Percentiles rank a stretch among this genome's conserved stretches.
Conservation (phyloP, 2,113 vertebrate genomes). For the Ursus arctos region DNA sequence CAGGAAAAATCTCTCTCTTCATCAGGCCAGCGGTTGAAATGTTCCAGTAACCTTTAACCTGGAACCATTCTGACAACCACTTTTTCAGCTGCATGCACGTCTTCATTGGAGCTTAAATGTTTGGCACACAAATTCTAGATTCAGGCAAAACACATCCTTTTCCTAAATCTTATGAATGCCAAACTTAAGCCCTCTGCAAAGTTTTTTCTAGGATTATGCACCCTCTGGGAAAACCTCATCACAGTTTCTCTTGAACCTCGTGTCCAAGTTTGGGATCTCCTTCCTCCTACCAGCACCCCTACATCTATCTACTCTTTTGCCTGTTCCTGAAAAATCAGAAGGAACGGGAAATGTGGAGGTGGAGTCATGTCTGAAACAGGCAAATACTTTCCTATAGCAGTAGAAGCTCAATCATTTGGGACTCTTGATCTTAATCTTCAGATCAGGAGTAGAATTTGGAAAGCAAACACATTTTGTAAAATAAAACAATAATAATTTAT, state of each 20-base stretch:
- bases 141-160: not conserved
- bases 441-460: constrained; percentile 20
- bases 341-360: not conserved
- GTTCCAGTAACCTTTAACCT: constrained; percentile 39
- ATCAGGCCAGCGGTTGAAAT: not conserved
- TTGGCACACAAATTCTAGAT: not conserved
- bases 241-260: not conserved
- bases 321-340: not conserved
- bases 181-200: not conserved
- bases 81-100: not conserved
- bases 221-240: not conserved
- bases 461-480: constrained; percentile 22
- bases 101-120: not conserved
- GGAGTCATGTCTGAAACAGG: not conserved
- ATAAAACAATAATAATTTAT: not conserved
- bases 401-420: not conserved
- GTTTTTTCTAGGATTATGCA: not conserved
- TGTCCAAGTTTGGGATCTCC: not conserved
- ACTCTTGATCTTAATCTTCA: not conserved
- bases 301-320: not conserved
- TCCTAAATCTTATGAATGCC: constrained; percentile 42
- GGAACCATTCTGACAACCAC: constrained; percentile 38
- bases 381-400: not conserved
- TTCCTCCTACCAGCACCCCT: not conserved
- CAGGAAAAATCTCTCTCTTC: constrained; percentile 11